Base-by-base conservation (phyloP, 2,888 invertebrate species). In the Muscina levida region DNA sequence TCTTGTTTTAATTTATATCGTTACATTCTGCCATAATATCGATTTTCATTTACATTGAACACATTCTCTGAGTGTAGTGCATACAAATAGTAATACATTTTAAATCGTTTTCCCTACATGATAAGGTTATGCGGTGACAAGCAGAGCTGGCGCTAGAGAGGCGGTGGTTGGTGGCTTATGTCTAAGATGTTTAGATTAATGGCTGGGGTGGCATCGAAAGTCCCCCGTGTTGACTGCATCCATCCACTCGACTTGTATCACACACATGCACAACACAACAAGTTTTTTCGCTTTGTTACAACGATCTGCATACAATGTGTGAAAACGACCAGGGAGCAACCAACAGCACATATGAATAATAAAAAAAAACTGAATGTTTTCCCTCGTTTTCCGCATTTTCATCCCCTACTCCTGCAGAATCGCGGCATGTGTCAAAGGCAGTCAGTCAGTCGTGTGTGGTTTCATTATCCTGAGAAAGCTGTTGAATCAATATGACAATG, bases 231-330 rank as follows among this genome's bases (percentile, higher is more conserved):
- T 5, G 71, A 83, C 82, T 79, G 81, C 83, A 85, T 31, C 57
- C 42, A 62, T 62, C 11, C 2, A 42, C 62, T 42, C 19, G 62
- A 62, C 42, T 62, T 2, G 22, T 39, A 17, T 15, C 59, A 17
- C 62, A 17, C 13, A 48, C 66, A 42, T 56, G 11, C 13, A 31
- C 44, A 65, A 19, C 39, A 59, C 37, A 39, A 22, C 53, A 48
- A 48, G 48, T 48, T n/a, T 31, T 37, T 87, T 87, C 84, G 88
- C 84, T 82, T 86, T 82, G 86, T 83, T 84, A 5, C 83, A 2
- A n/a, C n/a, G 78, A 85, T 83, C 84, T 85, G 84, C 85, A 85
- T 86, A 87, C 85, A 86, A 87, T 88, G 88, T 87, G 88, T 88
- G 87, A 88, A 88, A 87, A 87, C 87, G 31, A 26, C 24, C n/a